These are phyloP conservation scores for Philotrypesis tridentata DNA, from an alignment of 1,140 invertebrate species.

Conservation along the genomic window DNA sequence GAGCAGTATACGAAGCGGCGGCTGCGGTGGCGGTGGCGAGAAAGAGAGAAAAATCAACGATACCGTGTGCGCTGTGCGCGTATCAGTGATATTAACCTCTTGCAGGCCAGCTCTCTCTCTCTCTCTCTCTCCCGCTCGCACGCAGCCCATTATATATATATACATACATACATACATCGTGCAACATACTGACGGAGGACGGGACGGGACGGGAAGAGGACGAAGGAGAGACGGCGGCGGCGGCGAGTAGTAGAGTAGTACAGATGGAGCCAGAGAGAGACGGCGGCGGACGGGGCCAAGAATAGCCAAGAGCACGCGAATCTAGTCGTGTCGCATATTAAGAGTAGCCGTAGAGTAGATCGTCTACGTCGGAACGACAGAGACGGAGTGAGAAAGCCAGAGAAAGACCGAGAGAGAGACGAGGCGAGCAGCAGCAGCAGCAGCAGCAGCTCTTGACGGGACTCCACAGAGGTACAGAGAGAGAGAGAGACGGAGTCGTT, in stretches of 20 bases:
- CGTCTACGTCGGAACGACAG: constrained; percentile 38
- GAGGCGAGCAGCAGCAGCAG: background rate
- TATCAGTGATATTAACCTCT: constrained; percentile 1
- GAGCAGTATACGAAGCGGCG: background rate
- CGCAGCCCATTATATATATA: background rate
- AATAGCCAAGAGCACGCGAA: constrained; percentile 66
- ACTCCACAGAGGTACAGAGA: too few relatives aligned
- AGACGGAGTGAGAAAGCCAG: background rate
- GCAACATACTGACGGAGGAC: background rate
- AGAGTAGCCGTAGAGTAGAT: constrained; percentile 28
- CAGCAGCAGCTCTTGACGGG: background rate
- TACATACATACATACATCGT: background rate
- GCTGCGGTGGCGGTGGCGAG: background rate
- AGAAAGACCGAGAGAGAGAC: constrained; percentile 7
- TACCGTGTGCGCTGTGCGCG: constrained; percentile 1
- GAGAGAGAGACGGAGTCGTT: background rate
- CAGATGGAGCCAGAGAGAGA: constrained; percentile 17
- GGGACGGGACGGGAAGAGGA: background rate
- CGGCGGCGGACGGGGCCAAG: constrained; percentile 54
- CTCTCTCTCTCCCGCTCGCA: too few relatives aligned
- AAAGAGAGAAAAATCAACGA: constrained; percentile 26
- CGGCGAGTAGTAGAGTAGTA: background rate
- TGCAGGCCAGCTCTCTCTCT: background rate
- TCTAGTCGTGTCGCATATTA: constrained; percentile 58
- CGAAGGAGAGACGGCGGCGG: background rate